These are phyloP conservation scores for Eupithecia dodoneata DNA, from an alignment of 2,888 invertebrate species.

Conservation along the genomic window DNA sequence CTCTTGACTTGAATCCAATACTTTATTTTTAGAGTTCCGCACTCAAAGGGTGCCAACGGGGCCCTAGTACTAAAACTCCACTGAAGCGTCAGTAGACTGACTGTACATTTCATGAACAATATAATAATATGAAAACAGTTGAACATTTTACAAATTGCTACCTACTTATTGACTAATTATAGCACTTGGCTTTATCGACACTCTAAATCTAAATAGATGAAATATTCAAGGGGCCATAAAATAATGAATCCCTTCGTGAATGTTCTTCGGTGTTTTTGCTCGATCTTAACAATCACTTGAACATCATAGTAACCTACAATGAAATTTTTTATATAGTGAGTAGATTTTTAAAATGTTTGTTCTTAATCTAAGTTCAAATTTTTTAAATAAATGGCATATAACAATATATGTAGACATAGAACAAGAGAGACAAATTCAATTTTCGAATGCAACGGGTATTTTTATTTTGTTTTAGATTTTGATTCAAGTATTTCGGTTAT, in stretches of 20 bases:
- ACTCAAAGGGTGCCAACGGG: not conserved
- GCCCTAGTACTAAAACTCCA: not conserved
- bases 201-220: no score
- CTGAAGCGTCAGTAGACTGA: not conserved
- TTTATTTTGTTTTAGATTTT: not conserved
- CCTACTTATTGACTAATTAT: no score
- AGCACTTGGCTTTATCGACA: no score
- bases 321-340: no score
- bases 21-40: not conserved
- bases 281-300: not conserved
- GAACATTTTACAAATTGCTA: no score
- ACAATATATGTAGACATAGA: not conserved
- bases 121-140: not conserved
- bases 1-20: not conserved
- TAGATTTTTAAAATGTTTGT: no score
- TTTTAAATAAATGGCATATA: not conserved
- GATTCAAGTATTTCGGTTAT: not conserved
- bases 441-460: not conserved
- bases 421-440: not conserved
- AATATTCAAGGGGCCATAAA: no score
- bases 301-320: not conserved
- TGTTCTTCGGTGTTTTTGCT: no score
- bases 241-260: not conserved
- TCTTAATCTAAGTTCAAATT: not conserved
- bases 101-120: not conserved